Conservation (phyloP, 2,113 vertebrate genomes). For the Cheirogaleus medius region DNA sequence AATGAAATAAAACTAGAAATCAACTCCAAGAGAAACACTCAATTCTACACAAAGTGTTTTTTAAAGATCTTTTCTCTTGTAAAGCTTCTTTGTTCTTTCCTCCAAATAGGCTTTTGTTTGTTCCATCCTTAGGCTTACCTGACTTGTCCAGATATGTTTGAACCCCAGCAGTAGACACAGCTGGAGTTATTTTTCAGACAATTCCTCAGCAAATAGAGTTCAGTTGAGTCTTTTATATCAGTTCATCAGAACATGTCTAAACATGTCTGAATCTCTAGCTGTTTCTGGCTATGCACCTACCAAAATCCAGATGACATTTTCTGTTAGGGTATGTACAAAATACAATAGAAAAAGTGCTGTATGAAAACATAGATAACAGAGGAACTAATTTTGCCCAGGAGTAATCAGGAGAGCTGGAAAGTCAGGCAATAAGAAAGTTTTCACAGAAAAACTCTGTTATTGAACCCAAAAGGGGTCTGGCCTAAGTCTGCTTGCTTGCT, state of each 20-base stretch:
- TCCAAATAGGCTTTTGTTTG: neutral
- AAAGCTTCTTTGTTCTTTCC: neutral
- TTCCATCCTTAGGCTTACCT: neutral
- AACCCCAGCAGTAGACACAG: neutral
- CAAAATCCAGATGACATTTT: neutral
- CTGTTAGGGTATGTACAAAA: neutral
- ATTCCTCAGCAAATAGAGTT: constrained; percentile 12
- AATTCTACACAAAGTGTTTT: neutral
- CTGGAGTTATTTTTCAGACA: constrained; percentile 9
- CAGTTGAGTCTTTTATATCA: neutral
- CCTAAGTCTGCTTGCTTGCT: no score
- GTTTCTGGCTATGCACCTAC: neutral
- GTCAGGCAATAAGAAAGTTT: neutral
- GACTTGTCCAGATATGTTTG: constrained; percentile 7
- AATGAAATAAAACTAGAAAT: no score
- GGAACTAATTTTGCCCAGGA: neutral
- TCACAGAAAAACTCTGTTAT: neutral
- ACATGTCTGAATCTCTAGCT: neutral
- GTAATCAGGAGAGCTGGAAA: neutral
- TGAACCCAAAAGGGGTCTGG: no score
- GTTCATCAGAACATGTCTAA: constrained; percentile 38
- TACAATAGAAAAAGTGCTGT: neutral
- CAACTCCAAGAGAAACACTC: no score
- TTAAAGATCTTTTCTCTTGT: neutral
- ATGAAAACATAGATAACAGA: neutral